Evolutionary conservation across 1,140 invertebrate genomes (phyloP), one percentile per base, ranked within the genome.

Genomic region (Heliconius nattereri): DNA sequence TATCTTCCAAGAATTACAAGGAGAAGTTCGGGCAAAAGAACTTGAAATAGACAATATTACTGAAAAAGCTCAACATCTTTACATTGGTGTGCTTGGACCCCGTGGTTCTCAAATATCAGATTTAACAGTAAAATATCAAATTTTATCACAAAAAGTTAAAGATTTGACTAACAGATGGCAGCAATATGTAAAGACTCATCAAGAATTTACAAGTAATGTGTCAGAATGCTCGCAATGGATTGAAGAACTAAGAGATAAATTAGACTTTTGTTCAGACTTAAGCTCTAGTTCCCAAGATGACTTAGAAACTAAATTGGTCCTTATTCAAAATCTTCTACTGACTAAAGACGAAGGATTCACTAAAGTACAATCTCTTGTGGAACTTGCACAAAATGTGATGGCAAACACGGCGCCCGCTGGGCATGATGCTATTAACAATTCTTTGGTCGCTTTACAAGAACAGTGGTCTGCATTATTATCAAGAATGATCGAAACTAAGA

Each of bases 21-120:
- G 98, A 71, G 98, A 99, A 95, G 96, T 99, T 8, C 95, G 97
- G 54, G 97, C 98, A 2, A 98, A 98, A 89, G 98, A 99, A 94
- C 91, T 98, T 40, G 98, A 99, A 94, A 98, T 99, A 79, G 98
- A 99, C 87, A 96, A 97, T 73, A 97, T 99, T 0, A 98, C 97
- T 23, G 98, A 99, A 92, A 97, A 97, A 83, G 97, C 98, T 7
- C 98, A 99, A 89, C 96, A 97, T 78, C 90, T 98, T 2, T 96
- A 98, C 73, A 97, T 97, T 83, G 96, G 97, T 7, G 92, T 94
- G 9, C 86, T 96, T 13, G 93, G 93, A 32, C 93, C 94, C 73
- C 96, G 97, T 83, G 96, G 95, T 71, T 97, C 96, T 0, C 97
- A 98, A 86, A 97, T 98, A 76, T 97, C 97, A 13, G 98, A 99